Evolutionary conservation across 2,888 invertebrate species (phyloP).

Genomic region (Microplitis manilae): DNA sequence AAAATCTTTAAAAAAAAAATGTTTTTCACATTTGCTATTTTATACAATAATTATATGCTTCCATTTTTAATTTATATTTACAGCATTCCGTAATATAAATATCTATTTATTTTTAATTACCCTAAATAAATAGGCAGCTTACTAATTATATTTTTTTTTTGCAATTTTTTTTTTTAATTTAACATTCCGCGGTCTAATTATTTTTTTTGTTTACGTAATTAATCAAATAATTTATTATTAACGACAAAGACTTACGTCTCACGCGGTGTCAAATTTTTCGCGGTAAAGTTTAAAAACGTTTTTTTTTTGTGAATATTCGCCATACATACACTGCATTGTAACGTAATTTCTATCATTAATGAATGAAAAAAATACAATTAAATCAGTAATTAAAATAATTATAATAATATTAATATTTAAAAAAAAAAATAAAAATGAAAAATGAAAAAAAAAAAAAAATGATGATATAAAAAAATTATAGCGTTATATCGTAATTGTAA

Average conservation of each 20-base stretch:
- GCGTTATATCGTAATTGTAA: constrained; percentile 70
- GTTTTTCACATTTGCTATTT: background rate
- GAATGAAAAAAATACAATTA: constrained; percentile 57
- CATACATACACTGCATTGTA: constrained; percentile 59
- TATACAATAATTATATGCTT: background rate
- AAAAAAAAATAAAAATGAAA: constrained; percentile 13
- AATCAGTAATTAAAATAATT: constrained; percentile 47
- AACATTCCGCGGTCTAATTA: background rate
- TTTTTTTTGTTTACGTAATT: constrained; percentile 13
- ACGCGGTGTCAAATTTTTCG: constrained; percentile 52
- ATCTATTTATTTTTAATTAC: background rate
- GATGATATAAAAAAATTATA: constrained; percentile 60
- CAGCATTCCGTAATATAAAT: background rate
- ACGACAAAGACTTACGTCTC: constrained; percentile 52
- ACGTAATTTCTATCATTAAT: constrained; percentile 64
- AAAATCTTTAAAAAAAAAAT: constrained; percentile 23
- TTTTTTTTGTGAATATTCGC: constrained; percentile 56
- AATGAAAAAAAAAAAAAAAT: constrained; percentile 47
- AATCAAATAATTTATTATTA: constrained; percentile 13
- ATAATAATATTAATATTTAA: background rate
- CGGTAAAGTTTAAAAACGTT: constrained; percentile 27
- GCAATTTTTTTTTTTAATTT: background rate
- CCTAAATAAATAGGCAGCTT: background rate
- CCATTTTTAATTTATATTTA: background rate
- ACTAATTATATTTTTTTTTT: background rate